Evolutionary conservation across 2,888 invertebrate genomes (phyloP), one percentile per base, ranked within the genome.

Genomic region (Microctonus brassicae): DNA sequence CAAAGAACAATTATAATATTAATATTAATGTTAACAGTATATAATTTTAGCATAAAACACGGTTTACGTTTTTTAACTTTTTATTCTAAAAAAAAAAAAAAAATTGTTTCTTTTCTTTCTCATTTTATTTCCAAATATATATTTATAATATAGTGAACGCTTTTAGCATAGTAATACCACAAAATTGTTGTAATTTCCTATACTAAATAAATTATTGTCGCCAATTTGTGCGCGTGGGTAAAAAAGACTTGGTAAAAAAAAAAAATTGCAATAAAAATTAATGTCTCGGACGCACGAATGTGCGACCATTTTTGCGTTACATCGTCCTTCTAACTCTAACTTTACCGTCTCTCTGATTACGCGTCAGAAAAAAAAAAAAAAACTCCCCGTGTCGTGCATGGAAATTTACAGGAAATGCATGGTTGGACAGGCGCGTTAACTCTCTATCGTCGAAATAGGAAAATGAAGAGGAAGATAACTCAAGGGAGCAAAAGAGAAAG

Each of bases 231-330:
- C 17, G 17, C 47, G 17, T 47, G 17, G 9, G 17, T 2, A 17
- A n/a, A 47, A 47, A 20, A 17, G 9, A 7, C 4, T 2, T 6
- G 20, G 47, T 4, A 47, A 17, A 47, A 33, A 24, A 63, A 53
- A 65, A 65, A 55, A 75, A 73, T 67, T 74, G 75, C 80, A 79
- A 83, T 81, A 81, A 83, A 83, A 82, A 83, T 79, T 78, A 81
- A 83, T 82, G 79, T 73, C 70, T 70, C 53, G 53, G 55, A 68
- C 47, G 47, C 42, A 17, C 20, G 65, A 47, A 70, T 66, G 63
- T 66, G 53, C 69, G 63, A 29, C 68, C 60, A 73, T 73, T 75
- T 71, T 73, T 66, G 36, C 66, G 66, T 62, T 69, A 65, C 64
- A 53, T 20, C 53, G 17, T 69, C 52, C 60, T n/a, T n/a, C 63